Percentiles rank a stretch among this genome's conserved stretches.
These are phyloP conservation scores for Paramuricea clavata DNA, from an alignment of 92 coral and sea anemone species.

Conservation along the genomic window DNA sequence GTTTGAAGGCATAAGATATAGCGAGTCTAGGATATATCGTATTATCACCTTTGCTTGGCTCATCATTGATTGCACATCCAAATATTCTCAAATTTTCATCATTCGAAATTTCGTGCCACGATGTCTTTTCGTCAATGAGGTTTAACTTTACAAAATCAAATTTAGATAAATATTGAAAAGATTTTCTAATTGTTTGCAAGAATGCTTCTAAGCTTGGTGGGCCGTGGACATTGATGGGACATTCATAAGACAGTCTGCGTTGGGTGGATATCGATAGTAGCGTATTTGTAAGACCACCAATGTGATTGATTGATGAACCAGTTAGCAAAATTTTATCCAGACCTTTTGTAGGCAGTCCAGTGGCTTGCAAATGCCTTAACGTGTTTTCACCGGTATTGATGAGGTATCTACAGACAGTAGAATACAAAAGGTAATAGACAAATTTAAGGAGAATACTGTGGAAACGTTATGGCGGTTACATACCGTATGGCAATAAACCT, in stretches of 20 bases:
- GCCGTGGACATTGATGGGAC: constrained; percentile 67
- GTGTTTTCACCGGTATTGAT: constrained; percentile 98
- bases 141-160: constrained; percentile 67
- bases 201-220: constrained; percentile 77
- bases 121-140: background rate
- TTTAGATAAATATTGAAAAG: constrained; percentile 81
- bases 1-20: constrained; percentile 79
- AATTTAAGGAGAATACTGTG: background rate
- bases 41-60: background rate
- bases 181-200: constrained; percentile 77
- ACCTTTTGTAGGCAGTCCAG: constrained; percentile 73
- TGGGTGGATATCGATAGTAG: constrained; percentile 90
- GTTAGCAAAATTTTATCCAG: constrained; percentile 85
- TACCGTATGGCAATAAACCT: too few relatives aligned
- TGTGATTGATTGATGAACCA: constrained; percentile 77
- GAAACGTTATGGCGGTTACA: background rate
- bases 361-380: constrained; percentile 82
- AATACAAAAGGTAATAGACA: background rate
- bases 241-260: constrained; percentile 49
- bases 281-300: constrained; percentile 93
- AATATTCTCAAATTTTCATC: constrained; percentile 83
- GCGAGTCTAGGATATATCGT: constrained; percentile 36
- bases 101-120: constrained; percentile 32
- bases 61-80: constrained; percentile 10
- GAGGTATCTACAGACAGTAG: constrained; percentile 87